These are phyloP conservation scores for Centropristis striata DNA, from an alignment of 2,113 vertebrate genomes.

Conservation along the genomic window DNA sequence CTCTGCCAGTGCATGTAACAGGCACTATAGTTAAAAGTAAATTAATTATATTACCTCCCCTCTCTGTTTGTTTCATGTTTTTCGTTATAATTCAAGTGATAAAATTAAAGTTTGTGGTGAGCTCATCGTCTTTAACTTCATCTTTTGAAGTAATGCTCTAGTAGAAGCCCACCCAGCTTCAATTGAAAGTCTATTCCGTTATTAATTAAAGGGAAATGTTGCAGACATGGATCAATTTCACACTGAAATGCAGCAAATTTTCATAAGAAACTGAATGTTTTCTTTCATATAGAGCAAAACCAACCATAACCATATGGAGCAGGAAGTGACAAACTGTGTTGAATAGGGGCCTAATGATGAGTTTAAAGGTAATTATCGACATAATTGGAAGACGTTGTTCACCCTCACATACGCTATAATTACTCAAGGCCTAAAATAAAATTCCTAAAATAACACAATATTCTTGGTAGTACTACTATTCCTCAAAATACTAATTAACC, in stretches of 20 bases:
- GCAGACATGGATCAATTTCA: neutral
- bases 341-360: constrained; percentile 42
- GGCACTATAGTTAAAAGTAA: constrained; percentile 19
- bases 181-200: neutral
- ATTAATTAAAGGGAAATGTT: constrained; percentile 30
- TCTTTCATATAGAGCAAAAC: neutral
- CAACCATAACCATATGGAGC: neutral
- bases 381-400: constrained; percentile 47
- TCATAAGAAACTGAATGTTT: neutral
- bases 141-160: neutral
- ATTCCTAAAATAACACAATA: constrained; percentile 39
- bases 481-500: constrained; percentile 62
- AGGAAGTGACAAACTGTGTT: constrained; percentile 7
- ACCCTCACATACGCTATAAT: constrained; percentile 31
- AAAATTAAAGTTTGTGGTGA: neutral
- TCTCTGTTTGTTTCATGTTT: constrained; percentile 5
- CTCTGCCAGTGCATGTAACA: neutral
- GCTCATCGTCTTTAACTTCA: neutral
- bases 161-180: neutral
- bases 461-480: constrained; percentile 41
- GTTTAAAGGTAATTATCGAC: constrained; percentile 61
- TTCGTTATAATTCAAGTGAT: neutral
- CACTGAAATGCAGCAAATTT: constrained; percentile 3
- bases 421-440: constrained; percentile 50
- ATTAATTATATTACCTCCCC: neutral